Conservation (phyloP, 2,113 vertebrate species). For the Xiphias gladius region DNA sequence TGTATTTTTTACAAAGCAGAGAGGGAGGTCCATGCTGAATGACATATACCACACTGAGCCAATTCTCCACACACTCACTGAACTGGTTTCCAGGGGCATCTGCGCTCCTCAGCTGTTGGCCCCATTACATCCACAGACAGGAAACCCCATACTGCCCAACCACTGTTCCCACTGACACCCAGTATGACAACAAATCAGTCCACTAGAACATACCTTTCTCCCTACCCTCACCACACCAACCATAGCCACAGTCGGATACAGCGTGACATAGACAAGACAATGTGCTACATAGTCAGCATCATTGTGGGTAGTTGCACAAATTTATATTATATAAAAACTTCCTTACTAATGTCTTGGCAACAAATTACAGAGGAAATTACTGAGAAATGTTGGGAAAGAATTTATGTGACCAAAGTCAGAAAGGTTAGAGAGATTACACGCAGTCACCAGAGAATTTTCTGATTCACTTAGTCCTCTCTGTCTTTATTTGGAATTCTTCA, state of each 20-base stretch:
- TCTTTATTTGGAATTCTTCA: slow-evolving; percentile 13
- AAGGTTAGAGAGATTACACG: not conserved
- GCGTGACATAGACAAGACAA: not conserved
- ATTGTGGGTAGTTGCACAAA: not conserved
- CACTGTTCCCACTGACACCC: not conserved
- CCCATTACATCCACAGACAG: slow-evolving; percentile 13
- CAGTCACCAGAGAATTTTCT: not conserved
- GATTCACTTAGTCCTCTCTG: not conserved
- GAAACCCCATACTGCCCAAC: slow-evolving; percentile 14
- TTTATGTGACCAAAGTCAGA: not conserved
- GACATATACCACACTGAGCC: slow-evolving; percentile 41
- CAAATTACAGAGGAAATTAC: not conserved
- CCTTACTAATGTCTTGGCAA: not conserved
- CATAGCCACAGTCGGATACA: not conserved
- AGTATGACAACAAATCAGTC: slow-evolving; percentile 10
- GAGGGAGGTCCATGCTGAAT: slow-evolving; percentile 51
- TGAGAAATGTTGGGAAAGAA: not conserved
- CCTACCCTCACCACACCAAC: not conserved
- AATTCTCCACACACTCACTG: slow-evolving; percentile 30
- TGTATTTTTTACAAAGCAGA: slow-evolving; percentile 25
- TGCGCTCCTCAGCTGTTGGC: slow-evolving; percentile 22
- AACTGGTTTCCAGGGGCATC: slow-evolving; percentile 54
- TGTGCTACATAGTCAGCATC: not conserved
- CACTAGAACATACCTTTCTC: not conserved
- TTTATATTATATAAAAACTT: not conserved